A percentile compares a stretch with the other conserved stretches of the same genome.
Conservation (phyloP, 2,113 vertebrate species). For the Columba janthina region DNA sequence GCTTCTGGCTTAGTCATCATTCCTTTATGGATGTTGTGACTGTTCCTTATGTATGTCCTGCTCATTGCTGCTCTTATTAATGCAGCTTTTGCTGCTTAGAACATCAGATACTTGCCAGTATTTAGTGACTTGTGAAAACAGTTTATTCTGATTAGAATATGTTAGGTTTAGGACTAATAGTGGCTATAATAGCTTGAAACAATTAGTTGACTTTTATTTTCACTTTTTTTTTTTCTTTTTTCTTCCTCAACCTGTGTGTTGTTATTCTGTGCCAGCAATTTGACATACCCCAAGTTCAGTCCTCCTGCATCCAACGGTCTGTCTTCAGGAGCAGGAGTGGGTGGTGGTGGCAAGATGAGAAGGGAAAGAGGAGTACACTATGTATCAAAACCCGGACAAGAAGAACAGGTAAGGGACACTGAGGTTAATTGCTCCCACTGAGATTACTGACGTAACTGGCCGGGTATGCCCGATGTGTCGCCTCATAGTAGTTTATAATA, state of each 20-base stretch:
- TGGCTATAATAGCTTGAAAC: neutral
- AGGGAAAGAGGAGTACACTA: conserved; percentile 79
- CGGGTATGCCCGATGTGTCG: neutral
- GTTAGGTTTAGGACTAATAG: neutral
- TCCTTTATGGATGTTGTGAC: conserved; percentile 13
- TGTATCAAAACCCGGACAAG: conserved; percentile 73
- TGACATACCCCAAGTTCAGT: conserved; percentile 80
- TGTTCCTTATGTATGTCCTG: neutral
- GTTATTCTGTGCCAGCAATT: conserved; percentile 70
- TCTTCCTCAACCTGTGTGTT: neutral
- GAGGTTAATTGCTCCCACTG: neutral
- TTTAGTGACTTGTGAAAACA: neutral
- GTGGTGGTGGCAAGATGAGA: conserved; percentile 89
- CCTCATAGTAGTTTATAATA: neutral
- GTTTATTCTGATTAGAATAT: neutral
- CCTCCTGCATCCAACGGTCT: conserved; percentile 82
- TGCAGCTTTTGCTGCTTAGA: neutral
- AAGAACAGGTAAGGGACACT: conserved; percentile 78
- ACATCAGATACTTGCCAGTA: neutral
- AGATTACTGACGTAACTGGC: neutral
- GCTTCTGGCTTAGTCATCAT: conserved; percentile 43
- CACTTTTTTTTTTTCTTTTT: neutral
- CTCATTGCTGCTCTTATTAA: neutral
- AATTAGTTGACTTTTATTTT: neutral
- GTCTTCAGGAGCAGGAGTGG: conserved; percentile 76